Conservation (phyloP, 2,888 invertebrate genomes). For the Bibio marci region DNA sequence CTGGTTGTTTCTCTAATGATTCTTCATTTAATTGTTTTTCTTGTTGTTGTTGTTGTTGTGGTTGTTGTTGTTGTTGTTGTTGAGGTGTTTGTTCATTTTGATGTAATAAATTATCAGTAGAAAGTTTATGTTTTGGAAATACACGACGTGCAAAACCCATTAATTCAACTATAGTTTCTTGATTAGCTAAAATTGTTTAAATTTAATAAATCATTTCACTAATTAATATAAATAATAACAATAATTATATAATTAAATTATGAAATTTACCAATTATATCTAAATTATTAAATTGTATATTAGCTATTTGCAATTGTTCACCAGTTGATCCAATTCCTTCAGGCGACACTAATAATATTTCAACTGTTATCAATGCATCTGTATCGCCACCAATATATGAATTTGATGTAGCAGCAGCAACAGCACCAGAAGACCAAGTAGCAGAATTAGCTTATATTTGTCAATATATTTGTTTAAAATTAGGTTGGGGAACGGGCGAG, state of each 20-base stretch:
- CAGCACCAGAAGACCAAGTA: conserved; percentile 14
- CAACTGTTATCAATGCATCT: conserved; percentile 62
- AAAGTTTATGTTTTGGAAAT: conserved; percentile 30
- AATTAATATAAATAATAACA: conserved; percentile 4
- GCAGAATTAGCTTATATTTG: conserved; percentile 9
- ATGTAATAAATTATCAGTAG: conserved; percentile 8
- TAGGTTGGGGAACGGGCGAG: conserved; percentile 20
- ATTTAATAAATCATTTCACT: conserved; percentile 1
- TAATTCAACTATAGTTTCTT: conserved; percentile 86
- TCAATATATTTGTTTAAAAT: conserved; percentile 12
- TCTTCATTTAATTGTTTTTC: conserved; percentile 3
- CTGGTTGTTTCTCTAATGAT: conserved; percentile 7
- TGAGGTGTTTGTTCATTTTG: not conserved
- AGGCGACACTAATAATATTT: conserved; percentile 52
- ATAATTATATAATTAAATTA: conserved; percentile 3
- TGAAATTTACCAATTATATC: conserved; percentile 64
- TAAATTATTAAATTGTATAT: conserved; percentile 82
- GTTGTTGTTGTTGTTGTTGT: conserved; percentile 12
- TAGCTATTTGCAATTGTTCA: conserved; percentile 52
- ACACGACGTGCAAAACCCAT: conserved; percentile 74
- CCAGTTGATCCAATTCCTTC: conserved; percentile 12
- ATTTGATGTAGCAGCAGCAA: conserved; percentile 38
- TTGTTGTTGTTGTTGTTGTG: conserved; percentile 14
- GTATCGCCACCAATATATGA: conserved; percentile 27
- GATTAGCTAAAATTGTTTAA: conserved; percentile 49